Conservation (phyloP, 2,797 vertebrate genomes). For the Hydrocynus forskahlii region DNA sequence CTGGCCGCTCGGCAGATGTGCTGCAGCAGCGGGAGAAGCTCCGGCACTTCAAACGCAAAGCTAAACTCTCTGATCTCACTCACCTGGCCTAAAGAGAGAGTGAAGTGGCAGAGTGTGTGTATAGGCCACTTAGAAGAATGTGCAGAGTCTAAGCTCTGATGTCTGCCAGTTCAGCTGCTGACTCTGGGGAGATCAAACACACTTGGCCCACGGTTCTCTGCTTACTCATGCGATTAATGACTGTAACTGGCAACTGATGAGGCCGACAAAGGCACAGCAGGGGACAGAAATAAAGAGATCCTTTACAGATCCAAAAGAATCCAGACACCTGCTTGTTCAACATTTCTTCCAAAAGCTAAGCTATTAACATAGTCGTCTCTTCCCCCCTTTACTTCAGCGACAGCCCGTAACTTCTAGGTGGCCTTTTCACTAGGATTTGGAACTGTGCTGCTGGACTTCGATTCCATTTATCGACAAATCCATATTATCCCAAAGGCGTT, state of each 20-base stretch:
- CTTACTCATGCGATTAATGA: conserved; percentile 19
- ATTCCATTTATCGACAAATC: not conserved
- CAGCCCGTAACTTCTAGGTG: not conserved
- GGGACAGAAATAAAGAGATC: not conserved
- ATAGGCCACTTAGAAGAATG: conserved; percentile 27
- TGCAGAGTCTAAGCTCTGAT: conserved; percentile 27
- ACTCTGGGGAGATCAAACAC: conserved; percentile 26
- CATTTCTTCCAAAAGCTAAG: not conserved
- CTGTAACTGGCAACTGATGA: conserved; percentile 1
- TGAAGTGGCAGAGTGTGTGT: conserved; percentile 12
- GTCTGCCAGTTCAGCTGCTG: conserved; percentile 20
- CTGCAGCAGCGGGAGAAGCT: conserved; percentile 14
- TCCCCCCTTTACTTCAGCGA: not conserved
- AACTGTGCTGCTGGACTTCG: not conserved
- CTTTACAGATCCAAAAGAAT: not conserved
- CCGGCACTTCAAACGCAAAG: conserved; percentile 44
- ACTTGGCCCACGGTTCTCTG: not conserved
- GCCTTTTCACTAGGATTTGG: not conserved
- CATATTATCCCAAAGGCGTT: not conserved
- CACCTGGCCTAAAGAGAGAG: conserved; percentile 28
- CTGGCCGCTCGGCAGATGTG: conserved; percentile 49
- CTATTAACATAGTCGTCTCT: too few species aligned
- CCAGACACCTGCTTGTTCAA: not conserved
- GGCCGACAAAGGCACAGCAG: not conserved
- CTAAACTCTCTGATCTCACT: conserved; percentile 46